Conservation (phyloP, 2,888 invertebrate genomes). For the Ellobium chinense region DNA sequence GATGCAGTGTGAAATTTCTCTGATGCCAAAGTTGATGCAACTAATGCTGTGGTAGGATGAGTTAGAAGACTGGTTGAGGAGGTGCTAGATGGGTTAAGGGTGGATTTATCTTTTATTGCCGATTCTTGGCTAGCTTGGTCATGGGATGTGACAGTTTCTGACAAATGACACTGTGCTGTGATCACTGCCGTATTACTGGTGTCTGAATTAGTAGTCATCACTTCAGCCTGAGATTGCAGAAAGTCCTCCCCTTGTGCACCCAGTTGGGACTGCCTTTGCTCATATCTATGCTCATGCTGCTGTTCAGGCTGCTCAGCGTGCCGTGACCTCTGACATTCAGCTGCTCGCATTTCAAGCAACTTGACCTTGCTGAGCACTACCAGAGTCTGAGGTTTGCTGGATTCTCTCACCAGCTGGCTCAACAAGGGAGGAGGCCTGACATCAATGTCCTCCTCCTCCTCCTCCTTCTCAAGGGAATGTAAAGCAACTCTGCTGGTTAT, state of each 20-base stretch:
- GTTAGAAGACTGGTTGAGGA: not conserved
- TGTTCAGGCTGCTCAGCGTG: not conserved
- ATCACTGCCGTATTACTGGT: no score
- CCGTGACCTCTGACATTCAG: no score
- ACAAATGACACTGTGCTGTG: no score
- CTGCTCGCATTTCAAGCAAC: no score
- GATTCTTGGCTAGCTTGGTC: not conserved
- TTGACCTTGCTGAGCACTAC: not conserved
- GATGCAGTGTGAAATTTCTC: not conserved
- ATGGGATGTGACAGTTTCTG: not conserved
- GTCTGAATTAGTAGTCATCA: no score
- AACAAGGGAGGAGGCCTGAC: slow-evolving; percentile 27
- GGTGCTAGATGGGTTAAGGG: not conserved
- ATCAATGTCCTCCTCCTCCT: slow-evolving; percentile 24
- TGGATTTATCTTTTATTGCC: not conserved
- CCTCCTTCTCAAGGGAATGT: not conserved
- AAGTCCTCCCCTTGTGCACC: not conserved
- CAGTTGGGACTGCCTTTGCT: not conserved
- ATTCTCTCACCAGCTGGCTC: not conserved
- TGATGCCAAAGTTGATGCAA: not conserved
- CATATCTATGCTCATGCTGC: not conserved
- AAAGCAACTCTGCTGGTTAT: not conserved
- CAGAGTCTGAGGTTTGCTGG: not conserved
- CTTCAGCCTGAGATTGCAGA: no score
- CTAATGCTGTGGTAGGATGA: no score